Evolutionary conservation across 2,888 invertebrate genomes (phyloP).

Genomic region (Agrotis puta): DNA sequence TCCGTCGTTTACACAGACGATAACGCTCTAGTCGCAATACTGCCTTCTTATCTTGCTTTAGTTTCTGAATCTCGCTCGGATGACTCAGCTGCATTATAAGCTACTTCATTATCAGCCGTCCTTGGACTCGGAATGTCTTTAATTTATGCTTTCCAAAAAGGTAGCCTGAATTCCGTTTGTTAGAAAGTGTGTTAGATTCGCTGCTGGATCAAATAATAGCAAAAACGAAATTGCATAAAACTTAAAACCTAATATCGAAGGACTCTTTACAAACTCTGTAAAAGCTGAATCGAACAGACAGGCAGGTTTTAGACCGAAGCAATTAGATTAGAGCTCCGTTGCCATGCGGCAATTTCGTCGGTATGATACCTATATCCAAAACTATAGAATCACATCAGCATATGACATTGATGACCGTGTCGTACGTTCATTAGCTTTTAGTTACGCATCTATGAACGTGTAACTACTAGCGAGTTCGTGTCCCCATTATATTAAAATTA

Average conservation of each 20-base stretch:
- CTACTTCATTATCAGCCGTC: conserved; percentile 56
- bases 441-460: conserved; percentile 53
- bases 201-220: background rate
- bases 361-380: conserved; percentile 14
- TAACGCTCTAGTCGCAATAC: conserved; percentile 74
- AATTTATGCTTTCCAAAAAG: conserved; percentile 32
- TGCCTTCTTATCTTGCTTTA: conserved; percentile 74
- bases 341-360: conserved; percentile 22
- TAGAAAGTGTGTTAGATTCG: conserved; percentile 39
- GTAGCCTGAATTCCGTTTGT: conserved; percentile 19
- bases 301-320: conserved; percentile 19
- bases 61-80: conserved; percentile 69
- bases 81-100: conserved; percentile 60
- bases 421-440: conserved; percentile 41
- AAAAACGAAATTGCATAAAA: background rate
- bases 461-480: conserved; percentile 23
- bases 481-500: conserved; percentile 39
- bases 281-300: background rate
- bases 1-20: conserved; percentile 81
- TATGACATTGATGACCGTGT: conserved; percentile 39
- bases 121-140: conserved; percentile 47
- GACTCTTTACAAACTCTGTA: background rate
- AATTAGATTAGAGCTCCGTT: conserved; percentile 47
- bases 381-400: conserved; percentile 24
- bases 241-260: background rate